Conservation (phyloP, 92 coral and sea anemone species). For the Porites cylindrica region DNA sequence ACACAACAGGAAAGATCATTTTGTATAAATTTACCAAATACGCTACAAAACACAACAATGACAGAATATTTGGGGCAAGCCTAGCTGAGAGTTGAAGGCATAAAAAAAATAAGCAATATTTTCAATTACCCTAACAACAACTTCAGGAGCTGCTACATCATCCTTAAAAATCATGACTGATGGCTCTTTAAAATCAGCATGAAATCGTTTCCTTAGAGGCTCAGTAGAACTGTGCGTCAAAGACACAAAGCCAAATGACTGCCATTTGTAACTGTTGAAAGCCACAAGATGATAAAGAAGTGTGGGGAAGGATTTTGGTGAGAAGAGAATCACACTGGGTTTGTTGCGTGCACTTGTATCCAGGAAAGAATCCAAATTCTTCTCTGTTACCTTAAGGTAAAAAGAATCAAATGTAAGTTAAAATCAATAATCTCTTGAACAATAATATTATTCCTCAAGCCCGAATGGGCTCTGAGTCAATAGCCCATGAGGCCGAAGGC, state of each 20-base stretch:
- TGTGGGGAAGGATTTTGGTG: constrained; percentile 82
- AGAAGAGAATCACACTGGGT: constrained; percentile 86
- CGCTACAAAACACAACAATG: no score
- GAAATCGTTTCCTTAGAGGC: constrained; percentile 66
- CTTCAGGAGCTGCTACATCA: constrained; percentile 81
- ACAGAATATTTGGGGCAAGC: no score
- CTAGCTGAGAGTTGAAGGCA: no score
- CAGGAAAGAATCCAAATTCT: constrained; percentile 63
- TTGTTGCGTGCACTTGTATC: constrained; percentile 76
- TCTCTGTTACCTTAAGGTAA: constrained; percentile 52
- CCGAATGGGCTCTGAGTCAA: no score
- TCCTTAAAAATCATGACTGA: constrained; percentile 94
- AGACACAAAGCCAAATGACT: constrained; percentile 83
- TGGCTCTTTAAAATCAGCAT: constrained; percentile 67
- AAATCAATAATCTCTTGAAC: not conserved
- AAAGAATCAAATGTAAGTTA: not conserved
- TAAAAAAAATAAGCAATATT: not conserved
- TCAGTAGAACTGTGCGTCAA: constrained; percentile 71
- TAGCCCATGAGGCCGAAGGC: no score
- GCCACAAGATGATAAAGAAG: constrained; percentile 87
- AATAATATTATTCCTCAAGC: no score
- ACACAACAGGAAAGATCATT: no score
- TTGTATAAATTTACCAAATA: no score
- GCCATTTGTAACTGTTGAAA: constrained; percentile 68
- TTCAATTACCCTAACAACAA: constrained; percentile 75